phyloP scores from a whole-genome alignment of 2,888 invertebrate species.

The Drosophila prostipennis region DNA sequence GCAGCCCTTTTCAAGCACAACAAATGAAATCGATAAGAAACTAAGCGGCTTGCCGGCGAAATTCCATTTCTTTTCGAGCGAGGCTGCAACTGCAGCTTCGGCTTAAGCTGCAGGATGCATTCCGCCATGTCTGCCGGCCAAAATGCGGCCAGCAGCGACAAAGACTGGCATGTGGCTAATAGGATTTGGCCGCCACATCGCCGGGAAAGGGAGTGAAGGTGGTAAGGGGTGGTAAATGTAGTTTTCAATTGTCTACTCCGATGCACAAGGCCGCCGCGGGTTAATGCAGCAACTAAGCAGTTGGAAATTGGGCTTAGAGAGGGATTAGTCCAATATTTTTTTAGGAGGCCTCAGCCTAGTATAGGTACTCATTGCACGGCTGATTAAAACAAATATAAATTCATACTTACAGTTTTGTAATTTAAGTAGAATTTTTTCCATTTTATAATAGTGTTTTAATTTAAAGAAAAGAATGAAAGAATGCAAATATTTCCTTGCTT shows the following conservation, averaged over 20 bases:
- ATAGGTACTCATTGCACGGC: neutral
- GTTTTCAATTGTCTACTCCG: conserved; percentile 65
- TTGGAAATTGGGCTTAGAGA: conserved; percentile 11
- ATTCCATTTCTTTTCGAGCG: conserved; percentile 46
- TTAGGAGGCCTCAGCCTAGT: neutral
- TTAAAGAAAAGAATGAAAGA: no score
- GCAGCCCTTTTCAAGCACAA: conserved; percentile 21
- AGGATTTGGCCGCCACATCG: conserved; percentile 61
- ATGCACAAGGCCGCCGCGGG: conserved; percentile 58
- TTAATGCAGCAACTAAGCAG: conserved; percentile 54
- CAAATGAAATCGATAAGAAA: conserved; percentile 52
- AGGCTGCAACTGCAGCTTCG: conserved; percentile 14
- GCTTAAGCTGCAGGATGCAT: conserved; percentile 51
- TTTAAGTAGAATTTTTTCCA: no score
- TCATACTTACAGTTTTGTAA: no score
- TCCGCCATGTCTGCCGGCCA: conserved; percentile 60
- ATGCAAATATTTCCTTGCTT: no score
- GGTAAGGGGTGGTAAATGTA: conserved; percentile 32
- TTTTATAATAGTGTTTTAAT: no score
- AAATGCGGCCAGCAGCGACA: conserved; percentile 48
- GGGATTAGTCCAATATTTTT: conserved; percentile 1
- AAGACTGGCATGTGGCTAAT: conserved; percentile 73
- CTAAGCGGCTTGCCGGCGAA: conserved; percentile 66
- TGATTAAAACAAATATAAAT: no score
- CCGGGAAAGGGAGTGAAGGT: conserved; percentile 27